Conservation (phyloP, 2,113 vertebrate genomes). For the Xyliphius kryptos region DNA sequence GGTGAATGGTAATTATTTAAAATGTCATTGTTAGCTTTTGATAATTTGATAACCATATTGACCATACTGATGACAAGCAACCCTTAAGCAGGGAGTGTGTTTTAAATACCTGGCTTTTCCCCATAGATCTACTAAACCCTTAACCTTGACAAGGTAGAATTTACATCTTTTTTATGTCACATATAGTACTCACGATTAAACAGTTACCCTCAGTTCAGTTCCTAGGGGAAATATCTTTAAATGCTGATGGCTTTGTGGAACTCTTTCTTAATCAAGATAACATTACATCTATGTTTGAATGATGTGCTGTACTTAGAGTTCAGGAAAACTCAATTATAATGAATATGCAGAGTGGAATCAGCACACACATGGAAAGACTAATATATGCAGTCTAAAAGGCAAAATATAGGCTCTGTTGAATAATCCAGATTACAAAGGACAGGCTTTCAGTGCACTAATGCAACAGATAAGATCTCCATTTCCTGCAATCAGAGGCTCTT, state of each 20-base stretch:
- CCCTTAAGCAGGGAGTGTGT: too few relatives aligned
- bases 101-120: background rate
- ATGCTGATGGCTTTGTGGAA: conserved; percentile 5
- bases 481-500: conserved; percentile 44
- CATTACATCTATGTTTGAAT: background rate
- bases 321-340: conserved; percentile 8
- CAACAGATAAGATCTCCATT: conserved; percentile 48
- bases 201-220: background rate
- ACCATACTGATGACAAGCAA: too few relatives aligned
- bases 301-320: background rate
- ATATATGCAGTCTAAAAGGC: conserved; percentile 39
- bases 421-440: conserved; percentile 42
- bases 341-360: conserved; percentile 25
- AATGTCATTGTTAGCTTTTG: too few relatives aligned
- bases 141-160: background rate
- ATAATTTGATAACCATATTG: too few relatives aligned
- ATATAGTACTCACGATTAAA: too few relatives aligned
- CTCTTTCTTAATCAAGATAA: background rate
- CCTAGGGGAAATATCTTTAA: background rate
- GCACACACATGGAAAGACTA: conserved; percentile 28
- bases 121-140: background rate
- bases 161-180: background rate
- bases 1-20: too few relatives aligned
- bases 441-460: conserved; percentile 37
- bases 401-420: conserved; percentile 40